Evolutionary conservation across 2,797 vertebrate species (phyloP), one percentile per base, ranked within the genome.

Genomic region (Novumbra hubbsi): DNA sequence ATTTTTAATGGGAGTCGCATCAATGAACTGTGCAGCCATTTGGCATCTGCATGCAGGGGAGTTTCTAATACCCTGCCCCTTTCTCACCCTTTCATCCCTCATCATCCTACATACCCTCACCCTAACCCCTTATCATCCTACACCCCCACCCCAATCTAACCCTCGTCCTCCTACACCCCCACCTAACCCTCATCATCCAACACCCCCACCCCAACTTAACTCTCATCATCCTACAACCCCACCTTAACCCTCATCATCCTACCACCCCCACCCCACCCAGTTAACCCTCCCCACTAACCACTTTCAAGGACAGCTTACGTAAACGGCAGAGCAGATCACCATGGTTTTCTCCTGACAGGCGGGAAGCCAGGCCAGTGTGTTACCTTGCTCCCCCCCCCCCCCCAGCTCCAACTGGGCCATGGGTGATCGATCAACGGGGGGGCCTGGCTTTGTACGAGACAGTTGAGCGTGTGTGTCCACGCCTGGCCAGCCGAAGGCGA

Each of bases 1-100:
- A 91, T 92, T 92, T 93, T 93, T 93, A 93, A 93, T 93, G 90
- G 90, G 90, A 91, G 90, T 85, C 84, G 87, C 92, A 90, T 92
- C 91, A 91, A 92, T 94, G 92, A 91, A 91, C 91, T 91, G 88
- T 89, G 88, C 88, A 91, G 90, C 86, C 88, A 84, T 87, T 89
- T 86, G 15, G 87, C 84, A 91, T 92, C 89, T 92, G 88, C 89
- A 91, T 92, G 87, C 85, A 78, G 80, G 77, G 81, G 78, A 82
- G 86, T 87, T 84, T 80, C 73, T 75, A 85, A 88, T 87, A 78
- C 69, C 80, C 80, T 41, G n/a, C n/a, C 49, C 30, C 70, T 28
- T 45, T 68, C 38, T 48, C 41, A 28, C 30, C 50, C 52, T 11
- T 17, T 67, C 73, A 9, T 38, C 34, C 6, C 8, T 14, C 60